Evolutionary conservation across 2,113 vertebrate species (phyloP).

Genomic region (Danionella cerebrum): DNA sequence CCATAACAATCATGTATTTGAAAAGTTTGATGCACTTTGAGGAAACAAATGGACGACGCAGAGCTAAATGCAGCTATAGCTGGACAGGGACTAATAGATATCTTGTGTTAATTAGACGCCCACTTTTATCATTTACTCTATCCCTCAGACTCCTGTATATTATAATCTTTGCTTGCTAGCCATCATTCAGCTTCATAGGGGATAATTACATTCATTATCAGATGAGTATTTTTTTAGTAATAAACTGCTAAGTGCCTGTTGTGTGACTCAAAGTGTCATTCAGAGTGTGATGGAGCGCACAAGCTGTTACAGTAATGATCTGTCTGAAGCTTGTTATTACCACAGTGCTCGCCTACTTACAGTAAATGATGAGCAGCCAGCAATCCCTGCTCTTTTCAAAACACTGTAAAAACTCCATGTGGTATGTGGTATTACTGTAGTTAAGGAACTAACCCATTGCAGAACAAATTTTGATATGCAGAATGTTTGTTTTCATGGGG

Average conservation of each 20-base stretch:
- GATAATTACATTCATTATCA: not conserved
- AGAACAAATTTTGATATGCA: no score
- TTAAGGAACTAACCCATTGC: not conserved
- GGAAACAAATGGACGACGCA: no score
- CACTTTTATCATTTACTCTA: no score
- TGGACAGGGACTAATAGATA: no score
- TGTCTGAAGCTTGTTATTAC: conserved; percentile 1
- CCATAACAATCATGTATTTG: no score
- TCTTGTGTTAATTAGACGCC: no score
- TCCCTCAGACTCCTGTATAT: no score
- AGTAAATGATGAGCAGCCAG: not conserved
- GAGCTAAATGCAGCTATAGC: no score
- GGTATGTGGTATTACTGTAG: not conserved
- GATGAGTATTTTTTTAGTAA: not conserved
- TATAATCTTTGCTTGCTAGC: no score
- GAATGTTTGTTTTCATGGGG: conserved; percentile 12
- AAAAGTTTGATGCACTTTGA: no score
- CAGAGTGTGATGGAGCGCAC: not conserved
- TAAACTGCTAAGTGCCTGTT: not conserved
- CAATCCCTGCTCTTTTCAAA: not conserved
- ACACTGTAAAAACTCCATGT: not conserved
- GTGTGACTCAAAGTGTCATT: not conserved
- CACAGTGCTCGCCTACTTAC: no score
- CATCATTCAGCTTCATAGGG: no score
- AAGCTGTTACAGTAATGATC: not conserved